Conservation (phyloP, 2,113 vertebrate genomes). For the Colius striatus region DNA sequence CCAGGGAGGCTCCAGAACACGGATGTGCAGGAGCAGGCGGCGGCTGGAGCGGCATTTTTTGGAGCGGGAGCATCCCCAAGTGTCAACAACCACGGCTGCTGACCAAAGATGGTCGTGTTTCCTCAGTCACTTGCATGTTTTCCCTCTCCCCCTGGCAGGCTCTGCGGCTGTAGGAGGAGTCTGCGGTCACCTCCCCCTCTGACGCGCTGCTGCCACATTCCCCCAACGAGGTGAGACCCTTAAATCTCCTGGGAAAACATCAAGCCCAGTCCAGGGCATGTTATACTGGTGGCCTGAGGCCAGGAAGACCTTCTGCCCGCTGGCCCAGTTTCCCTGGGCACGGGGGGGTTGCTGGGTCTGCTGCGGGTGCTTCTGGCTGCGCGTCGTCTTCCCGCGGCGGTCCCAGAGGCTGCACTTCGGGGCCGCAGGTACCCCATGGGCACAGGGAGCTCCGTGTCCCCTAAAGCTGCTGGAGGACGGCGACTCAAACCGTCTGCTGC, state of each 20-base stretch:
- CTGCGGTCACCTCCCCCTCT: neutral
- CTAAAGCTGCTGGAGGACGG: no score
- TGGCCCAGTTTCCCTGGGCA: neutral
- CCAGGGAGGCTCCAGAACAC: neutral
- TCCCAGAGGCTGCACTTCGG: neutral
- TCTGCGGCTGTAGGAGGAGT: constrained; percentile 51
- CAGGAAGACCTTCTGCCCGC: neutral
- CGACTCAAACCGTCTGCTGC: neutral
- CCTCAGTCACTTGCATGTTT: neutral
- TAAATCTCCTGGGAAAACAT: neutral
- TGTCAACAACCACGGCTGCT: constrained; percentile 1
- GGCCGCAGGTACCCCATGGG: accelerated
- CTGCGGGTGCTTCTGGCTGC: no score
- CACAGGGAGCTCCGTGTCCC: neutral
- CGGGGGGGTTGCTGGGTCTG: neutral
- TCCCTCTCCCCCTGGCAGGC: constrained; percentile 9
- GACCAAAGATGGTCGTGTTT: constrained; percentile 67
- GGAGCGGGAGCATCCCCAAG: constrained; percentile 7
- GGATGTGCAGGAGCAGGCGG: neutral
- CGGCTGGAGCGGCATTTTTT: neutral
- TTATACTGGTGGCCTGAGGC: neutral
- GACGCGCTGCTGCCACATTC: neutral
- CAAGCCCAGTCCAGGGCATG: neutral
- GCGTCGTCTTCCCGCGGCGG: neutral
- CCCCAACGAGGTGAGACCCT: neutral